Evolutionary conservation across 2,113 vertebrate species (phyloP).

Genomic region (Aptenodytes forsteri): DNA sequence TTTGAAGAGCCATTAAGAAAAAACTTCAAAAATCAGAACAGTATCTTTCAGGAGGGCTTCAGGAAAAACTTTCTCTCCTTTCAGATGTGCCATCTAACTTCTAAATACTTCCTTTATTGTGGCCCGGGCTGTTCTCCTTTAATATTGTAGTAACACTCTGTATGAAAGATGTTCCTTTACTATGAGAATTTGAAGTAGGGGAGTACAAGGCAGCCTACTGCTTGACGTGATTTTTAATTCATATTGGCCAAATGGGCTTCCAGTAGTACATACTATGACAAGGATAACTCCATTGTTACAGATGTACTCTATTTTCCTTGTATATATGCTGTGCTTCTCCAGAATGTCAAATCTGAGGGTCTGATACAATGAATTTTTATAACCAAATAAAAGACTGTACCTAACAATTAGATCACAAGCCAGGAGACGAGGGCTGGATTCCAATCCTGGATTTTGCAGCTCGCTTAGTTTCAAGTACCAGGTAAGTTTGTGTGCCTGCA

Average conservation of each 20-base stretch:
- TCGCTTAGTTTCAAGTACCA: accelerated
- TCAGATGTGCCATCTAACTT: not conserved
- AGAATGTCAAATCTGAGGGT: not conserved
- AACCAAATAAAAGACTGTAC: not conserved
- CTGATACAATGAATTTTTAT: not conserved
- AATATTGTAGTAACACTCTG: not conserved
- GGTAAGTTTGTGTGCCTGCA: not conserved
- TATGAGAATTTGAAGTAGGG: not conserved
- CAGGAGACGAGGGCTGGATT: not conserved
- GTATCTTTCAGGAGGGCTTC: not conserved
- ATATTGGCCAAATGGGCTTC: not conserved
- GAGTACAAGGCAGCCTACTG: not conserved
- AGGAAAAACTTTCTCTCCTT: not conserved
- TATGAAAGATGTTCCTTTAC: not conserved
- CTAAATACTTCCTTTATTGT: not conserved
- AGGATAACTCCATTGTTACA: not conserved
- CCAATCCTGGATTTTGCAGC: not conserved
- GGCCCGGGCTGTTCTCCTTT: not conserved
- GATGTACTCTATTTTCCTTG: not conserved
- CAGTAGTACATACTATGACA: not conserved
- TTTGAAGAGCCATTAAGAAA: not conserved
- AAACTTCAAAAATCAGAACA: not conserved
- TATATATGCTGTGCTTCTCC: not conserved
- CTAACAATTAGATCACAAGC: not conserved
- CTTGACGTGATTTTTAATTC: not conserved